These are phyloP conservation scores for Morus bassanus DNA, from an alignment of 2,797 vertebrate species.

Conservation along the genomic window DNA sequence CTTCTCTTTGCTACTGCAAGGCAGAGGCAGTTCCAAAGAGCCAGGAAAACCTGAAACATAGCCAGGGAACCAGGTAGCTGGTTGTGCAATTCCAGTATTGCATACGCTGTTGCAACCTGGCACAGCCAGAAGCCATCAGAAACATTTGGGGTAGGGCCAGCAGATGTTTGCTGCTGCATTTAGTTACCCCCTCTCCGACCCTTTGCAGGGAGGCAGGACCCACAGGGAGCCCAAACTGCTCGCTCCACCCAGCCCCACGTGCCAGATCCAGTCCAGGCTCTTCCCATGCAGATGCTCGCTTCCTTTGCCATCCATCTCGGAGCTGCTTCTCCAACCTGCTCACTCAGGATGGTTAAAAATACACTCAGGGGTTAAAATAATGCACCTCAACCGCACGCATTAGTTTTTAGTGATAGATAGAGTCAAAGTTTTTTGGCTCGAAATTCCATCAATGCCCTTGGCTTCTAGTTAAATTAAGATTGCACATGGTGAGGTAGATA, in stretches of 20 bases:
- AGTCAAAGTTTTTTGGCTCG: not conserved
- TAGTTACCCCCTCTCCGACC: rapidly evolving
- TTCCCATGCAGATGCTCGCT: rapidly evolving
- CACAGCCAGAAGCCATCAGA: not conserved
- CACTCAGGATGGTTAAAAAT: not conserved
- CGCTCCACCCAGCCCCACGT: rapidly evolving
- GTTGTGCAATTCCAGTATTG: not conserved
- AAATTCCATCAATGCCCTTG: not conserved
- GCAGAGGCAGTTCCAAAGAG: not conserved
- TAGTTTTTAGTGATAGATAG: not conserved
- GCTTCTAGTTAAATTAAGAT: not conserved
- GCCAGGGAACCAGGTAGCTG: not conserved
- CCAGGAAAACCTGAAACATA: not conserved
- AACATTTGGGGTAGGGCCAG: not conserved
- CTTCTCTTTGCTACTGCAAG: not conserved
- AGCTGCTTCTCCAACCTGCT: not conserved
- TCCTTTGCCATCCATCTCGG: not conserved
- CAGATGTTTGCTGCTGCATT: not conserved
- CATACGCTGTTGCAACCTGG: not conserved
- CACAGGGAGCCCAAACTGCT: not conserved
- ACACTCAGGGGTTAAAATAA: not conserved
- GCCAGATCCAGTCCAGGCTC: not conserved
- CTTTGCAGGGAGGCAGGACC: not conserved
- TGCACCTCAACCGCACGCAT: not conserved
- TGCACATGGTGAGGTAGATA: not conserved